Conservation (phyloP, 2,113 vertebrate genomes). For the Carollia perspicillata region DNA sequence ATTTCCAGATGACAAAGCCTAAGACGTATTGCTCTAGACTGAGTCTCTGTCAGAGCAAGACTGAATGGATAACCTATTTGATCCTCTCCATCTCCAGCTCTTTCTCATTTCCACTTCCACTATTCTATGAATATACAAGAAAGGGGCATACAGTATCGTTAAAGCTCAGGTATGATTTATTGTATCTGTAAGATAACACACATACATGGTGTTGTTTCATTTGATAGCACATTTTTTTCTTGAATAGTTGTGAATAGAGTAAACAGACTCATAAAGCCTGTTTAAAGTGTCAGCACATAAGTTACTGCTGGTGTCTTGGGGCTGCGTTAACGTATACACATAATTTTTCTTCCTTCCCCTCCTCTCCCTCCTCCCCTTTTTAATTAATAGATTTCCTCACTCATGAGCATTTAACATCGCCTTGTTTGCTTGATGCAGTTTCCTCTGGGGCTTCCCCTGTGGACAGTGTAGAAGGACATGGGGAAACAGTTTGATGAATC, state of each 20-base stretch:
- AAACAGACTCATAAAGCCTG: conserved; percentile 77
- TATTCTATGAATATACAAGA: conserved; percentile 52
- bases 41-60: conserved; percentile 57
- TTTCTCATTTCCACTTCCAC: conserved; percentile 54
- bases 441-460: conserved; percentile 71
- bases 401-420: conserved; percentile 74
- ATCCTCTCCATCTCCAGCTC: conserved; percentile 11
- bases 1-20: conserved; percentile 60
- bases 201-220: conserved; percentile 70
- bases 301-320: conserved; percentile 77
- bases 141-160: conserved; percentile 52
- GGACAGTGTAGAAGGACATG: conserved; percentile 46
- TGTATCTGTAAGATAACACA: conserved; percentile 77
- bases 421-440: conserved; percentile 75
- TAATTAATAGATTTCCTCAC: conserved; percentile 79
- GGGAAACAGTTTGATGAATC: conserved; percentile 76
- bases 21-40: conserved; percentile 43
- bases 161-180: conserved; percentile 40
- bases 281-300: conserved; percentile 73
- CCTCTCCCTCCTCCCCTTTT: conserved; percentile 43
- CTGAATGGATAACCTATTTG: conserved; percentile 55
- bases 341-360: conserved; percentile 73
- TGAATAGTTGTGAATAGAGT: conserved; percentile 68
- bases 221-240: conserved; percentile 64
- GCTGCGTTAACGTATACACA: conserved; percentile 74